Base-by-base conservation (phyloP, 2,888 invertebrate genomes). In the Lasioglossum pauxillum region DNA sequence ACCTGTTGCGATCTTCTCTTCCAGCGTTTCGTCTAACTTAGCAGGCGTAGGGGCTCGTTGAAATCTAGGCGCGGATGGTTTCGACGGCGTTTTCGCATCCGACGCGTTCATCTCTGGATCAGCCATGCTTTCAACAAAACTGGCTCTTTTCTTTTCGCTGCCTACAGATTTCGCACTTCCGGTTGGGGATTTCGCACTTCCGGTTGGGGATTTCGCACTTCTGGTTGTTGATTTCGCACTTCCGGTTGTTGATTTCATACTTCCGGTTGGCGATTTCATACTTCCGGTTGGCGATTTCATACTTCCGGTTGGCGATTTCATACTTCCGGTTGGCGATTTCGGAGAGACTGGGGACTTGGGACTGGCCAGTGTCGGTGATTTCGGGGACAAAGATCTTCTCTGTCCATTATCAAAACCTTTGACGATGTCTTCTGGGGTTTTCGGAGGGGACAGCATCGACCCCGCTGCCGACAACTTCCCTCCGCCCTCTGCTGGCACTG, bases 391-490 rank as follows among this genome's bases (percentile, higher is more conserved):
- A 0, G 95, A 94, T 80, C 93, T 92, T 46, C 88, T 87, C 31
- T 92, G 89, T 0, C 95, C 94, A 80, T 95, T 92, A 77, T 95
- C 95, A 81, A 92, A 94, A 0, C 95, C 95, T 75, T 92, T 92
- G 3, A 94, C 91, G 41, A 90, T 88, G 1, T 89, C 90, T 0
- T 83, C 82, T 0, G 91, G 88, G 0, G 92, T 89, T n/a, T 72
- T 81, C 0, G 87, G 81, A 0, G 85, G 73, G 4, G 78, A 69
- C 0, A 74, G 64, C 14, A 77, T 41, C 0, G 89, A 88, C 14
- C 74, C 90, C 3, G 90, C 82, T 0, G 82, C 75, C 14, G 88
- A 82, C 1, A 90, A 77, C 60, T 88, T 88, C 1, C 75, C 80
- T 5, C 72, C 75, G n/a, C 31, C 75, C n/a, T 82, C 53, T 12